Base-by-base conservation (phyloP, 2,888 invertebrate species). In the Ommatoiulus sabulosus region DNA sequence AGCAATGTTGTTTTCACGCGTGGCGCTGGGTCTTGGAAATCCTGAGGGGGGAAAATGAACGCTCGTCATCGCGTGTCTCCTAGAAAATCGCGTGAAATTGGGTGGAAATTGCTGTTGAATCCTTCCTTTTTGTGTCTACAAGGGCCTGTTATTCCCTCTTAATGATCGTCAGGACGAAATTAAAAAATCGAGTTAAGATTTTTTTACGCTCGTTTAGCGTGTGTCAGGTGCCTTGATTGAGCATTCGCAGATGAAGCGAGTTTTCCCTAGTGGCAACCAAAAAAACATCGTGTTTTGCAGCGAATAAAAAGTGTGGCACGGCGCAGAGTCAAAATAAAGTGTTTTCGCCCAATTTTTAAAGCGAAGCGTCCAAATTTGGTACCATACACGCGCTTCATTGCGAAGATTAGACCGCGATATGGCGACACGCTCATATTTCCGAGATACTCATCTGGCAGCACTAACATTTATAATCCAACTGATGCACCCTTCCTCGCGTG, bases 41-140 rank as follows among this genome's bases (percentile, higher is more conserved):
- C 72, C 72, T 7, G 10, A 24, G 72, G 72, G 63, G 72, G 72
- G 24, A 17, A 72, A 20, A 72, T n/a, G 72, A 72, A 72, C 20
- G 72, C 20, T 20, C 8, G 72, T 72, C 72, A 24, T 72, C 20
- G 72, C 24, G 72, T 20, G 72, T 72, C 72, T 72, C 72, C 8
- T 20, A 72, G 72, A 72, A 72, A 72, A 72, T 72, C 72, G 72
- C 72, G 72, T 72, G 72, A 72, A 72, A 72, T 72, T 72, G 72
- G 24, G 72, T 72, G 72, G 72, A 72, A 72, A 72, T 72, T 72
- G 72, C 1, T 20, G 72, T 10, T 72, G 72, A 72, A 72, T 72
- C 72, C 72, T 72, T 72, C 72, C 72, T 72, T 72, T 72, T 72
- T 72, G 72, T 72, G 72, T 72, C 72, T 72, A 72, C 72, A 72